These are phyloP conservation scores for Adelges cooleyi DNA, from an alignment of 1,140 invertebrate species.

Conservation along the genomic window DNA sequence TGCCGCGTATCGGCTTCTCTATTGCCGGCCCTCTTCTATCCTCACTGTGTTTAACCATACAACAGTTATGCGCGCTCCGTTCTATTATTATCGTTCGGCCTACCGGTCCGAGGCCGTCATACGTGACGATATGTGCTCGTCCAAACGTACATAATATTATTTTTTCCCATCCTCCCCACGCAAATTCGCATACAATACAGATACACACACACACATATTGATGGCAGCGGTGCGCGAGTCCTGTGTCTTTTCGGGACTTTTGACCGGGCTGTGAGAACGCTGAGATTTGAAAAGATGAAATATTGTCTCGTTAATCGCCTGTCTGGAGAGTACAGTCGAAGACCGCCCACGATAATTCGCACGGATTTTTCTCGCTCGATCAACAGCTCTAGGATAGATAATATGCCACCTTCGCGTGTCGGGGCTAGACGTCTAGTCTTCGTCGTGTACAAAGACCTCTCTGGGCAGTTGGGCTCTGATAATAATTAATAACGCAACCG, in stretches of 20 bases:
- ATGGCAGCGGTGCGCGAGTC: neutral
- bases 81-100: neutral
- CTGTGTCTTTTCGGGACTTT: neutral
- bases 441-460: too few species aligned
- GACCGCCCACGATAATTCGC: slow-evolving; percentile 13
- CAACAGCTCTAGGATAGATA: neutral
- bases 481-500: too few species aligned
- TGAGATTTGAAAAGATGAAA: neutral
- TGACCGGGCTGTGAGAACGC: neutral
- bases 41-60: neutral
- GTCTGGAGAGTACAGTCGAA: neutral
- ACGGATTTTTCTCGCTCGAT: neutral
- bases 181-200: neutral
- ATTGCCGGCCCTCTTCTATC: neutral
- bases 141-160: neutral
- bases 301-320: slow-evolving; percentile 4
- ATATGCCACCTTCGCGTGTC: neutral
- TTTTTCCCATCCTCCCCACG: neutral
- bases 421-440: neutral
- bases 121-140: slow-evolving; percentile 7
- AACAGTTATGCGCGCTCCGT: slow-evolving; percentile 9
- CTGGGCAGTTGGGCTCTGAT: too few species aligned
- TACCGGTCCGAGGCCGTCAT: neutral
- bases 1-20: neutral
- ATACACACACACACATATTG: neutral